Base-by-base conservation (phyloP, 1,140 invertebrate species). In the Eumaeus atala region DNA sequence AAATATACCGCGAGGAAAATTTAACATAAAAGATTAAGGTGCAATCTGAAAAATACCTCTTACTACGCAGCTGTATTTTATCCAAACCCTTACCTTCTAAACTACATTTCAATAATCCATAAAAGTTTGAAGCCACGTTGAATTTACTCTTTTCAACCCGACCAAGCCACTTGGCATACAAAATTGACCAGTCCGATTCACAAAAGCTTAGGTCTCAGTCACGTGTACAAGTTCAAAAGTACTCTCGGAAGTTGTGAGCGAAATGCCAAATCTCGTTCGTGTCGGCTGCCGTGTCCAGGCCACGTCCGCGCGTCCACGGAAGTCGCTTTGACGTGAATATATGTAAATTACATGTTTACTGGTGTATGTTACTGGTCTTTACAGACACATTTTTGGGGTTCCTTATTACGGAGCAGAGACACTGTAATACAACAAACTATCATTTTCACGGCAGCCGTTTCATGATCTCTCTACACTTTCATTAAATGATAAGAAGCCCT, bases 281-380 rank as follows among this genome's bases (percentile, higher is more conserved):
- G n/a, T n/a, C 38, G 8, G 38, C 38, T 40, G 16, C 38, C 38
- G 40, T 44, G 40, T 9, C 12, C 40, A 7, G 40, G 14, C 40
- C 40, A 44, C 40, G 40, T 44, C 9, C 40, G 16, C 38, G 9
- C 38, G 21, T 28, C 40, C 70, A 81, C 78, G 78, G 81, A 82
- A 82, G 78, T 79, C 74, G 60, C 70, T 79, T 80, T 78, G 75
- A 79, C 72, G 75, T 75, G 79, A 83, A 81, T 81, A 68, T 75
- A 81, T 84, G 78, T 70, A 82, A 82, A 84, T 79, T 72, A 71
- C 65, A 58, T 64, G 52, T 66, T 73, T 63, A 66, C 55, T 64
- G 67, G 21, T 28, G 21, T 28, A 28, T 28, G 69, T 72, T 74
- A 65, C 71, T 74, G 72, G 62, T 67, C 58, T 57, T 65, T 68